Base-by-base conservation (phyloP, 2,113 vertebrate genomes). In the Nycticryphes semicollaris region DNA sequence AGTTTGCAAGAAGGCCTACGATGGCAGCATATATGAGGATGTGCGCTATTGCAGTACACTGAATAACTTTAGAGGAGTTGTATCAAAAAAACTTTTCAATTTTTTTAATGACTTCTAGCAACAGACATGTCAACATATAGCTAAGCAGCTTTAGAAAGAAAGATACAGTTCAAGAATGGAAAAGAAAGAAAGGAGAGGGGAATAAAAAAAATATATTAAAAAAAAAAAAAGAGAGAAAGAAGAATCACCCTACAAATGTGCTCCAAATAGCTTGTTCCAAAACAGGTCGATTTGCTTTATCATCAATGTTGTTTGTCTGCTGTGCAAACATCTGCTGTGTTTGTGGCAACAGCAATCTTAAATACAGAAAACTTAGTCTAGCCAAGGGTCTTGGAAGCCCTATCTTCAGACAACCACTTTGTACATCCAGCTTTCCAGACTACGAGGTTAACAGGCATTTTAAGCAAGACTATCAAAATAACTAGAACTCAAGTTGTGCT, bases 221-320 rank as follows among this genome's bases (percentile, higher is more conserved):
- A 93, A 92, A 84, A 21, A 16, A 22, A 4, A 10, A 30, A 62
- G 35, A 27, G 7, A 12, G 6, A 21, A 39, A 13, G 33, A 53
- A 47, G 0, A 50, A 76, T 19, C 53, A 63, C 72, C 80, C 12
- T 15, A 53, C 54, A 82, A 94, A 94, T 86, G 87, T 93, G 66
- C 62, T 94, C 47, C 72, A 88, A 78, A 94, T 84, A 92, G 73
- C 68, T 81, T 86, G 76, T 50, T 90, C 79, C 82, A 91, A 75
- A 91, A 96, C 84, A 78, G 68, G 85, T 86, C 80, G 95, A 53
- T 95, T 78, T 93, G 91, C 90, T 97, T 94, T 92, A 85, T 94
- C 89, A 93, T 94, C 87, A 74, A 17, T 1, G 28, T 50, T 96
- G 87, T 95, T 95, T 94, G 84, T 95, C 89, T 90, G 90, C 81